These are phyloP conservation scores for Pogonognathellus flavescens DNA, from an alignment of 1,140 invertebrate species.

Conservation along the genomic window DNA sequence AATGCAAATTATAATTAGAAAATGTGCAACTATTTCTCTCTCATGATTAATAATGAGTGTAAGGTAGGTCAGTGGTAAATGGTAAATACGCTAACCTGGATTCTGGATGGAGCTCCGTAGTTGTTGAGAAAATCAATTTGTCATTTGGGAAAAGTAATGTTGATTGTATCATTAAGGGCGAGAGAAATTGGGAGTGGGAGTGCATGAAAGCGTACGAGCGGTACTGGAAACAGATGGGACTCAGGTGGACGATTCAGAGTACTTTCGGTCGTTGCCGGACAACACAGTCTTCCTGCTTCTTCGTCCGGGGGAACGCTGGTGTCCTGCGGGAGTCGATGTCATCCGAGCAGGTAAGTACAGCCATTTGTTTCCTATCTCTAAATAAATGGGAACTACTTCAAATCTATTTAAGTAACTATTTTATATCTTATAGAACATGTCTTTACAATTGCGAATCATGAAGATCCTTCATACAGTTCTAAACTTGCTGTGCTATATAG, in stretches of 20 bases:
- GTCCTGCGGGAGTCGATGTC: conserved; percentile 89
- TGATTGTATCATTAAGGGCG: conserved; percentile 75
- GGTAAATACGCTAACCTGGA: no score
- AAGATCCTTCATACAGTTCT: no score
- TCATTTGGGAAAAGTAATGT: background rate
- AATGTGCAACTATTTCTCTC: background rate
- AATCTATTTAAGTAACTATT: no score
- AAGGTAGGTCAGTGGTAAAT: no score
- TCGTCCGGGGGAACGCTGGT: conserved; percentile 90
- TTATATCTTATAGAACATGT: no score
- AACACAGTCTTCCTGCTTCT: conserved; percentile 91
- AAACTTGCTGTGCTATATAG: no score
- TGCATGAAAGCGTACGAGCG: conserved; percentile 84
- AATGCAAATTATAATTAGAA: background rate
- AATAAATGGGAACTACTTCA: no score
- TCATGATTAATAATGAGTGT: no score
- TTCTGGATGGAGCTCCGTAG: no score
- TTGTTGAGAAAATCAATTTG: background rate
- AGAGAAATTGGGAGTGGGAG: conserved; percentile 88
- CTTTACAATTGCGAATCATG: no score
- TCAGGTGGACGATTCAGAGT: conserved; percentile 94
- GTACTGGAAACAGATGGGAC: conserved; percentile 95
- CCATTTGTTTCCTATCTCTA: no score
- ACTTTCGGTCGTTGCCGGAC: conserved; percentile 77
- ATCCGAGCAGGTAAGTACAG: conserved; percentile 85